Percentiles rank a stretch among this genome's conserved stretches.
phyloP scores from a whole-genome alignment of 2,113 vertebrate species.

The Elanoides forficatus region DNA sequence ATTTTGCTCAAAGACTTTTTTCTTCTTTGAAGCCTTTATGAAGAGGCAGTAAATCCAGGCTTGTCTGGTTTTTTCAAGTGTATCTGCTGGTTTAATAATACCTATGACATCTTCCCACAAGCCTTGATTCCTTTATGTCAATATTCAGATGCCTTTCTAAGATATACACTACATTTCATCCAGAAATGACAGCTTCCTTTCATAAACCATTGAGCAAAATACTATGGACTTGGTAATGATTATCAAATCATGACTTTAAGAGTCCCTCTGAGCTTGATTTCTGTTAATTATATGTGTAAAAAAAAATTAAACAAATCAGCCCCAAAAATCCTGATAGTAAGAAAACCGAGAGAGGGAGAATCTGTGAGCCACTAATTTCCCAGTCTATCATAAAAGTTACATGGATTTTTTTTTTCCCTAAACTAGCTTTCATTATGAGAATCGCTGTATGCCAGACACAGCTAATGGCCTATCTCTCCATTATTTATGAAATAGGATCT shows the following conservation, averaged over 20 bases:
- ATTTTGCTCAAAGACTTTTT: background rate
- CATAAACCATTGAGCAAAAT: background rate
- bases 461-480: background rate
- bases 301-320: rapidly evolving
- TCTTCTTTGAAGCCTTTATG: background rate
- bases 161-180: background rate
- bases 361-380: background rate
- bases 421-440: background rate
- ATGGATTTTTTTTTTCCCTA: background rate
- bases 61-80: background rate
- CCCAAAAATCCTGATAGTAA: background rate
- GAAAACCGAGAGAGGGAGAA: background rate
- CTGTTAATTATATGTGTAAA: background rate
- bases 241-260: background rate
- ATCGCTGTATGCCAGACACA: background rate
- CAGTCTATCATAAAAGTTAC: background rate
- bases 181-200: background rate
- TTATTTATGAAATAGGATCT: background rate
- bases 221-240: background rate
- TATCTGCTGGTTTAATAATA: background rate
- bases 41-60: background rate
- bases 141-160: background rate
- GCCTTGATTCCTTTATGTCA: background rate
- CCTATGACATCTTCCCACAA: background rate
- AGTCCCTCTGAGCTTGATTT: background rate